Percentiles rank a stretch among this genome's conserved stretches.
These are phyloP conservation scores for Pemphredon lugubris DNA, from an alignment of 2,888 invertebrate species.

Conservation along the genomic window DNA sequence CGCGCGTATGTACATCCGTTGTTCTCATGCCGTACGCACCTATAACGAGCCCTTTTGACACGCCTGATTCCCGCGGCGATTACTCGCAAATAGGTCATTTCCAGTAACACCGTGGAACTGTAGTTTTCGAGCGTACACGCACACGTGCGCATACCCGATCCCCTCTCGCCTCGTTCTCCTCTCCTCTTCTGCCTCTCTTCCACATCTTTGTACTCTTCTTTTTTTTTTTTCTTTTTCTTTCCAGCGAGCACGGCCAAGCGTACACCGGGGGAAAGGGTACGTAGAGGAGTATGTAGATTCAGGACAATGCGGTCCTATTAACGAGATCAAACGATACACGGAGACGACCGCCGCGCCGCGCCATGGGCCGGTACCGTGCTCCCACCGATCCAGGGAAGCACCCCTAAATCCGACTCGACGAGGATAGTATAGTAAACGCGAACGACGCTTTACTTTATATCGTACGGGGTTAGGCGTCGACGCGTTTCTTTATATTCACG, in stretches of 20 bases:
- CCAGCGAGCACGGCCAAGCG: constrained; percentile 53
- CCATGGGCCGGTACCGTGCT: constrained; percentile 69
- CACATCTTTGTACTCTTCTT: constrained; percentile 14
- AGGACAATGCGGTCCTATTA: constrained; percentile 77
- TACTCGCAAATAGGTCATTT: constrained; percentile 49
- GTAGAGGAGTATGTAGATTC: constrained; percentile 71
- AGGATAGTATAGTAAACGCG: too few relatives aligned
- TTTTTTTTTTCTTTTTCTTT: constrained; percentile 32
- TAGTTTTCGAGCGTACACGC: constrained; percentile 38
- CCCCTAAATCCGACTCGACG: constrained; percentile 19
- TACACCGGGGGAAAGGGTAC: constrained; percentile 59
- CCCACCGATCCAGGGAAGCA: constrained; percentile 68
- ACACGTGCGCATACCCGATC: constrained; percentile 53
- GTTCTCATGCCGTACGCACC: too few relatives aligned
- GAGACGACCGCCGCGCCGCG: constrained; percentile 72
- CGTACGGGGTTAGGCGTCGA: too few relatives aligned
- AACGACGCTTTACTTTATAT: too few relatives aligned
- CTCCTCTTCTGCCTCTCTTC: too few relatives aligned
- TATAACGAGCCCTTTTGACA: too few relatives aligned
- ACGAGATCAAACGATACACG: constrained; percentile 77
- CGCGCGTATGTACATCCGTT: too few relatives aligned
- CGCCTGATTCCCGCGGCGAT: constrained; percentile 7
- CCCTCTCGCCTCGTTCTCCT: constrained; percentile 15
- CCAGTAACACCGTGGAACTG: constrained; percentile 39
- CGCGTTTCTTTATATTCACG: too few relatives aligned